Base-by-base conservation (phyloP, 1,140 invertebrate genomes). In the Euwallacea fornicatus region DNA sequence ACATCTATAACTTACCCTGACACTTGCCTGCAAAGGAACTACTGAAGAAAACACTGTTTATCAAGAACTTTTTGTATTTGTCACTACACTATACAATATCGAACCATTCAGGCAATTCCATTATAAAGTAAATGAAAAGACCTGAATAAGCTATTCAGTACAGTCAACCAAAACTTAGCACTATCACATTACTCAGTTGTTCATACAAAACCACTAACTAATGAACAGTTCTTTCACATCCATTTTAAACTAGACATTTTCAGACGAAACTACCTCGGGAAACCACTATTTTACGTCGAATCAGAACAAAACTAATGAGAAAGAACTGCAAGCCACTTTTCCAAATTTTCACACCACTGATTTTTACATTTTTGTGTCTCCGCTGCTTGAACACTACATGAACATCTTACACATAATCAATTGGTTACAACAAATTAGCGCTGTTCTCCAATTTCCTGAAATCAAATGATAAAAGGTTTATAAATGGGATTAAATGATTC, bases 381-480 rank as follows among this genome's bases (percentile, higher is more conserved):
- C n/a, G 42, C 21, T 68, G 64, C 58, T 74, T 74, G 69, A 66
- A 71, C 55, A 74, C 59, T 46, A 71, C 68, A 70, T 33, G 21
- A 33, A 33, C 21, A 33, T 33, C 21, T 33, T 33, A 33, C 21
- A 69, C 71, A 69, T 60, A 69, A 73, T 59, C 47, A 44, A 43
- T 53, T 69, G 21, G 21, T 69, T 10, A 72, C 54, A 42, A 68
- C 54, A 60, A 67, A 70, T 66, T 73, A 77, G 65, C 76, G 76
- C 71, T 77, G 74, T 72, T 79, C 77, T 75, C 77, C 75, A 76
- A 77, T 74, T 74, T 79, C 78, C 78, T 79, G 78, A 78, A 79
- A 79, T 74, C 65, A 75, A 76, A 64, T 44, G 44, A 61, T 11
- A 66, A 15, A 50, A 33, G 21, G 21, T 33, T 33, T 33, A 33